A percentile compares a stretch with the other conserved stretches of the same genome.
phyloP scores from a whole-genome alignment of 2,888 invertebrate genomes.

The Seladonia tumulorum region DNA sequence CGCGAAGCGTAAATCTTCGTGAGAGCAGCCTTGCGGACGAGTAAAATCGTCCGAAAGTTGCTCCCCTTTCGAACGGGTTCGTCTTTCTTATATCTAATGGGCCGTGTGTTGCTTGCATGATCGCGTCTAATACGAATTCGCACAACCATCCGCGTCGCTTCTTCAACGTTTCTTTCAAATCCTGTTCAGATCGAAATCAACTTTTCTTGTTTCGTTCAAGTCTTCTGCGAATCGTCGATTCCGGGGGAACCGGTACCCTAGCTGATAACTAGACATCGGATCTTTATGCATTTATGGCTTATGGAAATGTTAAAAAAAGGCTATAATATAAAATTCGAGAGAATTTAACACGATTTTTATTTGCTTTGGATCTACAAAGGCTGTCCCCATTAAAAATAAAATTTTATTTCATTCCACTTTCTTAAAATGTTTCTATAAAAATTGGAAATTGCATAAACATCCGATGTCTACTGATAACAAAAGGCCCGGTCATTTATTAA shows the following conservation, averaged over 20 bases:
- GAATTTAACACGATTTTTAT: no score
- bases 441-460: no score
- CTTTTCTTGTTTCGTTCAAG: constrained; percentile 2
- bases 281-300: no score
- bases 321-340: no score
- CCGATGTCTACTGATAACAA: no score
- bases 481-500: no score
- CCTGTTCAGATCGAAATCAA: background rate
- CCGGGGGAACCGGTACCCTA: background rate
- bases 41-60: constrained; percentile 42
- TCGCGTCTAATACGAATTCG: background rate
- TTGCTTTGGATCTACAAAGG: no score
- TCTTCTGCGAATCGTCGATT: background rate
- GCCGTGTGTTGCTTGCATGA: constrained; percentile 13
- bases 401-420: no score
- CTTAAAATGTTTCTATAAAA: no score
- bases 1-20: constrained; percentile 76
- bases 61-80: constrained; percentile 37
- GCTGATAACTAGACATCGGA: no score
- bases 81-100: constrained; percentile 37
- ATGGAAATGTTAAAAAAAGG: no score
- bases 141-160: background rate
- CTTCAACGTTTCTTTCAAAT: background rate
- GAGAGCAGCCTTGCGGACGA: constrained; percentile 49
- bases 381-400: no score